These are phyloP conservation scores for Leucoraja erinaceus DNA, from an alignment of 2,113 vertebrate species.

Conservation along the genomic window DNA sequence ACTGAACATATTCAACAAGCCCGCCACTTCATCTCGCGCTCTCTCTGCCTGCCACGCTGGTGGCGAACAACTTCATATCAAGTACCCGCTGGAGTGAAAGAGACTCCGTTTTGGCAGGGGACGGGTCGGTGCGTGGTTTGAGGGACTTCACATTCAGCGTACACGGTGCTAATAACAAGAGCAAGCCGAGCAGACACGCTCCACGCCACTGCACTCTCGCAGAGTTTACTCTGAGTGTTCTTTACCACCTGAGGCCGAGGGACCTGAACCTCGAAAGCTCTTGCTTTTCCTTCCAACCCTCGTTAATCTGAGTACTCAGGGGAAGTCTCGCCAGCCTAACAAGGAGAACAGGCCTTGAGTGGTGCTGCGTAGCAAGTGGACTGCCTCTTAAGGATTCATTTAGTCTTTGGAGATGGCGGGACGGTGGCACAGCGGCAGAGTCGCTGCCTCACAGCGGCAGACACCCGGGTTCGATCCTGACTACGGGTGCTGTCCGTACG, in stretches of 20 bases:
- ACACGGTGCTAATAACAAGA: slow-evolving; percentile 65
- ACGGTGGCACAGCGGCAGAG: no score
- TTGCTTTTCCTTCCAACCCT: slow-evolving; percentile 42
- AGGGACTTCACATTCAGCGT: slow-evolving; percentile 60
- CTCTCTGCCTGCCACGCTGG: slow-evolving; percentile 53
- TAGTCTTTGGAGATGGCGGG: slow-evolving; percentile 43
- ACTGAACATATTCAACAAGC: slow-evolving; percentile 73
- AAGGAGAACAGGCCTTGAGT: slow-evolving; percentile 40
- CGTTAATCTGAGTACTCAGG: slow-evolving; percentile 41
- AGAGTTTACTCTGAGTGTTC: slow-evolving; percentile 61
- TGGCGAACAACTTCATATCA: slow-evolving; percentile 61
- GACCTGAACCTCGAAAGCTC: slow-evolving; percentile 50
- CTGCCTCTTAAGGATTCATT: slow-evolving; percentile 53
- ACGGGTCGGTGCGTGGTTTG: slow-evolving; percentile 39
- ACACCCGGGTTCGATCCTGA: no score
- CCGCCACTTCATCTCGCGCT: slow-evolving; percentile 45
- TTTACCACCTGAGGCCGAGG: slow-evolving; percentile 61
- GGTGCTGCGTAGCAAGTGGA: slow-evolving; percentile 46
- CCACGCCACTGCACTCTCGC: slow-evolving; percentile 46
- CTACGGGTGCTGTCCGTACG: no score
- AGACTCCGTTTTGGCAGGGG: slow-evolving; percentile 42
- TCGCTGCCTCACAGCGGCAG: no score
- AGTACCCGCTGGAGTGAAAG: slow-evolving; percentile 66
- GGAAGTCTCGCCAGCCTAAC: slow-evolving; percentile 40
- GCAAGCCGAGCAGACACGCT: slow-evolving; percentile 57